phyloP scores from a whole-genome alignment of 2,113 vertebrate genomes.

The Ifrita kowaldi region DNA sequence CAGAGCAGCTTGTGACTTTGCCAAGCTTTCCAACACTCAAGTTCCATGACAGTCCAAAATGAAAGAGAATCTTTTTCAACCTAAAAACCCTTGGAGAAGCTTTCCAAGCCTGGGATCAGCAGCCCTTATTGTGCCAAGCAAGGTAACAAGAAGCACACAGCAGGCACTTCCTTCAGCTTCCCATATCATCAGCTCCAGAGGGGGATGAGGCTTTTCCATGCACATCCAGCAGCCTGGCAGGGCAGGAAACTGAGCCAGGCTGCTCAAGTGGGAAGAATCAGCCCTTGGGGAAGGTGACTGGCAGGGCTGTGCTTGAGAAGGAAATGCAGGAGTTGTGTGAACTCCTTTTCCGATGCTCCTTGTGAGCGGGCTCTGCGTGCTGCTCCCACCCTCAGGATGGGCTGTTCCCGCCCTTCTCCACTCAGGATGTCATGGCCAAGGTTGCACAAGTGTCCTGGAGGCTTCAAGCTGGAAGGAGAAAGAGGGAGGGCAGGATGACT shows the following conservation, averaged over 20 bases:
- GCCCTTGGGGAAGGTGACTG: neutral
- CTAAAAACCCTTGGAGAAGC: neutral
- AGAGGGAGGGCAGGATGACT: neutral
- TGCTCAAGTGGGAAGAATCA: neutral
- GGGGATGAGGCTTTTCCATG: neutral
- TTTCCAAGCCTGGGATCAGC: neutral
- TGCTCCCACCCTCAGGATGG: neutral
- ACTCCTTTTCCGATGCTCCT: neutral
- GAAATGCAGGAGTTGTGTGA: neutral
- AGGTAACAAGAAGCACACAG: neutral
- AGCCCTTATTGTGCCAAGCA: neutral
- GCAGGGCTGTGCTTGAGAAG: neutral
- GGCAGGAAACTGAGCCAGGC: neutral
- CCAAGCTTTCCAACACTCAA: neutral
- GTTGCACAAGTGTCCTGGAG: neutral
- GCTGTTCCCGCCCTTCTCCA: constrained; percentile 29
- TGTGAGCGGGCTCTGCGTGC: neutral
- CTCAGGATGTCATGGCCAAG: neutral
- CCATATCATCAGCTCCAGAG: neutral
- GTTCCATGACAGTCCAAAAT: neutral
- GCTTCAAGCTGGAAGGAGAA: neutral
- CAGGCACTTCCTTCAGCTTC: neutral
- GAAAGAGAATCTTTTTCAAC: neutral
- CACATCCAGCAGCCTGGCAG: neutral
- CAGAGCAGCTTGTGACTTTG: neutral